A percentile compares a stretch with the other conserved stretches of the same genome.
Conservation (phyloP, 2,888 invertebrate species). For the Ophioninae sp. region DNA sequence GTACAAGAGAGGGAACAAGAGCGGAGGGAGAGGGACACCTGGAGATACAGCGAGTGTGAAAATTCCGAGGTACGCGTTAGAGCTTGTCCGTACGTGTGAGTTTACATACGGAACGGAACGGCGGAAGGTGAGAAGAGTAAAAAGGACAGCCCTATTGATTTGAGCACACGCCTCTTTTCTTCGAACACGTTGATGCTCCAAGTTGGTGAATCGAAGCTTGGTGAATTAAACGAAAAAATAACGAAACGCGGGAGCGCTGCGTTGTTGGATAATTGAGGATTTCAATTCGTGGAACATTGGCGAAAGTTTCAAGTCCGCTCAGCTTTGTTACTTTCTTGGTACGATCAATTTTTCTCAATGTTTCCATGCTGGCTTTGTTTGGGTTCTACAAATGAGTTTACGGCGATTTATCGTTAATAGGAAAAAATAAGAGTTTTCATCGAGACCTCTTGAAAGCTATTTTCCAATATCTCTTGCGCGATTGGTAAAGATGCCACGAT, state of each 20-base stretch:
- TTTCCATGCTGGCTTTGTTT: background rate
- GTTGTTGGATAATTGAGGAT: background rate
- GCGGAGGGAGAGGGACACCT: conserved; percentile 17
- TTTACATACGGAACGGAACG: conserved; percentile 2
- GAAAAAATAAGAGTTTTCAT: too few species aligned
- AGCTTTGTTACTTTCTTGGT: background rate
- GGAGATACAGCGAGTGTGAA: conserved; percentile 47
- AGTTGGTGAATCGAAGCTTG: conserved; percentile 8
- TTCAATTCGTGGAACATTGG: background rate
- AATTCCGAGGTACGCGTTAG: conserved; percentile 41
- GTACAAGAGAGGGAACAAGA: conserved; percentile 12
- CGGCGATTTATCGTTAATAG: too few species aligned
- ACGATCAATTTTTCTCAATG: background rate
- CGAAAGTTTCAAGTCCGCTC: background rate
- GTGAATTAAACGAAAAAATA: background rate
- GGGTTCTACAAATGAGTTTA: background rate
- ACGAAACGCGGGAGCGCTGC: too few species aligned
- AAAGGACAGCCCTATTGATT: conserved; percentile 66
- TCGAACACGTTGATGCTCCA: conserved; percentile 15
- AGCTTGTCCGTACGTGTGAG: conserved; percentile 2
- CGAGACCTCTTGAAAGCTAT: too few species aligned
- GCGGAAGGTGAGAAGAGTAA: conserved; percentile 39
- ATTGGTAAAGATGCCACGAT: too few species aligned
- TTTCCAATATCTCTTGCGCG: too few species aligned
- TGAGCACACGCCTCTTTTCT: conserved; percentile 51